These are phyloP conservation scores for Drosophila glabriapex DNA, from an alignment of 2,888 invertebrate genomes.

Conservation along the genomic window DNA sequence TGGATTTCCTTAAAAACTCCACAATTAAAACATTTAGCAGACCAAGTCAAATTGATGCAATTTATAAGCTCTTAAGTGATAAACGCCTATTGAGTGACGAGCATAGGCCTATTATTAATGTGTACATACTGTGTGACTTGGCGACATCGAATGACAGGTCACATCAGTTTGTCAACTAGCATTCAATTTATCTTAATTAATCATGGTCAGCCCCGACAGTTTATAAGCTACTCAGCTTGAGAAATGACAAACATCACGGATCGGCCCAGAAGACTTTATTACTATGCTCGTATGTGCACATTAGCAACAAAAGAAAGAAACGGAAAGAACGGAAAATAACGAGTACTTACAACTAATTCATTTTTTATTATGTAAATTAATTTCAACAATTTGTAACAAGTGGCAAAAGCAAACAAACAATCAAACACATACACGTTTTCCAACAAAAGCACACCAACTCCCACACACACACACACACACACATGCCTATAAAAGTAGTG, in stretches of 20 bases:
- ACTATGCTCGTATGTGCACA: conserved; percentile 11
- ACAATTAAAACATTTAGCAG: background rate
- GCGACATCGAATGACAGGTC: conserved; percentile 17
- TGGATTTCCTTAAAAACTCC: background rate
- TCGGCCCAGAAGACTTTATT: conserved; percentile 36
- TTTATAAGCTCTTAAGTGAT: background rate
- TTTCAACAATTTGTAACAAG: conserved; percentile 68
- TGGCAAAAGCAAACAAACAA: conserved; percentile 33
- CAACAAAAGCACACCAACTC: conserved; percentile 13
- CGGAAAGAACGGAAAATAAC: conserved; percentile 9
- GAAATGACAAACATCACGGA: conserved; percentile 33
- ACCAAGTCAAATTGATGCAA: background rate
- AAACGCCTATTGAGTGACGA: background rate
- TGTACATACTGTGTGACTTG: conserved; percentile 13
- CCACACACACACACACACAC: background rate
- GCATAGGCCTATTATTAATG: conserved; percentile 1
- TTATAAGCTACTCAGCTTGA: conserved; percentile 36
- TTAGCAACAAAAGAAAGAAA: background rate
- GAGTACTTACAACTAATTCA: conserved; percentile 59
- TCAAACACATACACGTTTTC: background rate
- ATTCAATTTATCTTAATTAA: conserved; percentile 69
- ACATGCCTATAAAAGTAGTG: conserved; percentile 17
- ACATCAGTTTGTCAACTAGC: conserved; percentile 42
- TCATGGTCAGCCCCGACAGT: conserved; percentile 33
- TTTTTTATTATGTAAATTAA: conserved; percentile 79